Base-by-base conservation (phyloP, 2,888 invertebrate species). In the Agapostemon virescens region DNA sequence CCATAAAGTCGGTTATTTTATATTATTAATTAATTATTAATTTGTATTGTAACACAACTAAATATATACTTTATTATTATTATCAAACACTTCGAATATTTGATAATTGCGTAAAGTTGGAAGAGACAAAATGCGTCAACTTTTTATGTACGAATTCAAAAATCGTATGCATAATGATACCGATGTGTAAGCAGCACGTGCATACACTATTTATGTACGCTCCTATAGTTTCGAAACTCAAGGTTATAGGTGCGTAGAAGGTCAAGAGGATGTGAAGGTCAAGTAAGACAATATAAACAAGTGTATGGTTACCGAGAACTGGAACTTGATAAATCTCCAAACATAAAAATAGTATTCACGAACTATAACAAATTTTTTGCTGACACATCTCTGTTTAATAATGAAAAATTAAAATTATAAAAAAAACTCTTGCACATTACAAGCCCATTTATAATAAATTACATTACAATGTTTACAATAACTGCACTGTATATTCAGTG, bases 221-320 rank as follows among this genome's bases (percentile, higher is more conserved):
- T n/a, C 36, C 26, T 30, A 40, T 63, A 20, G 61, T 67, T 72
- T 70, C 26, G 66, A 76, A 45, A 17, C 63, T 69, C 67, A 55
- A 78, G 38, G n/a, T 77, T 61, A 38, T 30, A 77, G 61, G 45
- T 67, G 66, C 26, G 13, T 26, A 23, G 71, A 67, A 45, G 52
- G 55, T 61, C 52, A 42, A 64, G 9, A 26, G 5, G 9, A 11
- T 6, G 20, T 42, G 30, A 78, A 75, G 79, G 66, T 61, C 69
- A 13, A 75, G 20, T 66, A 26, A 36, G 61, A 38, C 26, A 64
- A 38, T 20, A n/a, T 49, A 49, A 49, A 49, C 49, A 9, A 20
- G 2, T n/a, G 7, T 20, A 45, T 17, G 7, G 6, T 45, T 40
- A 40, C 40, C 40, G 40, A 40, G 40, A 13, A 40, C 13, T 4